Evolutionary conservation across 2,888 invertebrate species (phyloP), one percentile per base, ranked within the genome.

Genomic region (Bombylius discolor): DNA sequence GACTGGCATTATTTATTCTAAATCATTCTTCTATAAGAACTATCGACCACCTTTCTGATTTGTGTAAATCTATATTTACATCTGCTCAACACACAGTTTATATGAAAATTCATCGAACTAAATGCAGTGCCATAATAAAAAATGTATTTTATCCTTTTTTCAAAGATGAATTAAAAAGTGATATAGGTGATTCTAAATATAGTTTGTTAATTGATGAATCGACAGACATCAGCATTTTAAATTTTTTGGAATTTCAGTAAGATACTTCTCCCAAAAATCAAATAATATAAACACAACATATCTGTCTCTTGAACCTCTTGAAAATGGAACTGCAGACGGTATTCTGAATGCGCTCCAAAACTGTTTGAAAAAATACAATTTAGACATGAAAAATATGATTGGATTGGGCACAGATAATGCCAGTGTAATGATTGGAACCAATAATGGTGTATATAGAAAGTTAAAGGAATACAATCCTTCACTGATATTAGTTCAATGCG

Each of bases 61-160:
- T 36, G 36, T 36, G 36, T 36, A 36, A 36, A 36, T 36, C 36
- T 6, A 8, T 36, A 8, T 36, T 36, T 36, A 6, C 36, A 6
- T 6, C 5, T 36, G 5, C 36, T 5, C 50, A 46, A 39, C 50
- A 55, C 34, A 33, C 47, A 45, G 33, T 52, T 32, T 11, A 11
- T 11, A 4, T 52, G 1, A 55, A 55, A 55, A 8, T 55, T n/a
- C 57, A 55, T 32, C 32, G 49, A 44, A 58, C 58, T 12, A 58
- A 58, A 49, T 55, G 55, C 33, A 50, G 55, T 5, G 42, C 44
- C 5, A 49, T 51, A n/a, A 55, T 58, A 8, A 51, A 55, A 33
- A 48, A 55, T 14, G 36, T 52, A 42, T 46, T 53, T 23, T 52
- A 33, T 32, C 47, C 33, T 31, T 47, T 47, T 50, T 58, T 58